phyloP scores from a whole-genome alignment of 2,797 vertebrate species.

The Myotis pilosus region DNA sequence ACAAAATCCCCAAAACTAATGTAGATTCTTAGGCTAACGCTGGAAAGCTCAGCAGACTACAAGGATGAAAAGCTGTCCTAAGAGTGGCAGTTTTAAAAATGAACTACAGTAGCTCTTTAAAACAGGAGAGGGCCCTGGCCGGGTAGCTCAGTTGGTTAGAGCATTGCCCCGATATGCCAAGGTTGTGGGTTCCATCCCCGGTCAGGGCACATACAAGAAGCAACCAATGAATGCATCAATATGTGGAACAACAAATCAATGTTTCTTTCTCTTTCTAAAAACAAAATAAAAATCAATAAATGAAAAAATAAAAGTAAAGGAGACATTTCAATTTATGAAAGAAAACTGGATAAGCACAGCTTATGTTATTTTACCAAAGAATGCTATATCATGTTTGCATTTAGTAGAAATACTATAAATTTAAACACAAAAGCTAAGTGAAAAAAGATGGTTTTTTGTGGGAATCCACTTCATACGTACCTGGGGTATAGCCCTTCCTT shows the following conservation, averaged over 20 bases:
- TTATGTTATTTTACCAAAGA: neutral
- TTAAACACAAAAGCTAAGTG: neutral
- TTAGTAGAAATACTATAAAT: neutral
- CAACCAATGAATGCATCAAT: neutral
- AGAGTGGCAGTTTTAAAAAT: neutral
- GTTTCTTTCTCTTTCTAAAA: neutral
- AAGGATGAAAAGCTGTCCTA: neutral
- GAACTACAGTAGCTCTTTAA: neutral
- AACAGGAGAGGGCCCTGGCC: neutral
- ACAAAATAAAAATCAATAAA: neutral
- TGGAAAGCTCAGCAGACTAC: neutral
- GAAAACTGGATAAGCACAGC: neutral
- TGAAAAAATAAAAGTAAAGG: neutral
- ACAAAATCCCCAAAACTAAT: neutral
- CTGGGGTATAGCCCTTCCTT: slow-evolving; percentile 98
- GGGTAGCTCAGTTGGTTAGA: neutral
- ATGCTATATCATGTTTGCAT: neutral
- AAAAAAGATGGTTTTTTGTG: slow-evolving; percentile 46
- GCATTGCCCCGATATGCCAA: neutral
- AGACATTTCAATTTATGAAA: neutral
- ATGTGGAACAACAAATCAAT: neutral
- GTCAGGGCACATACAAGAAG: neutral
- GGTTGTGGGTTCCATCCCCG: neutral
- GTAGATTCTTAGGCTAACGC: neutral
- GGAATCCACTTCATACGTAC: slow-evolving; percentile 82